Evolutionary conservation across 2,797 vertebrate genomes (phyloP).

Genomic region (Trachops cirrhosus): DNA sequence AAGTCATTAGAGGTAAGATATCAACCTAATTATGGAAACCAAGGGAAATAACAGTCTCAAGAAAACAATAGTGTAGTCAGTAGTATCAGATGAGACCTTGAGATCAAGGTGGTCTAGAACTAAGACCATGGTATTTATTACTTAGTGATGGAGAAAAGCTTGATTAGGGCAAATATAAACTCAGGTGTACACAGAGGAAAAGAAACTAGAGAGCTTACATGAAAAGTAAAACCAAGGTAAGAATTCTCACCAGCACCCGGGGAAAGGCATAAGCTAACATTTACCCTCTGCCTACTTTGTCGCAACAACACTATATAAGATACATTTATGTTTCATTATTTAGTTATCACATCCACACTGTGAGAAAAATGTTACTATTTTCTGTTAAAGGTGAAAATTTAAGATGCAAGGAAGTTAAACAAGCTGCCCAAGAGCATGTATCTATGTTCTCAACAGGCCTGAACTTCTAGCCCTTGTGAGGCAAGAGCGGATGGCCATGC

Average conservation of each 20-base stretch:
- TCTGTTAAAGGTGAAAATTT: not conserved
- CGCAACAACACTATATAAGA: not conserved
- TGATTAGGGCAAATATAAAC: not conserved
- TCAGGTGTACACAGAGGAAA: not conserved
- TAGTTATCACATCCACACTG: not conserved
- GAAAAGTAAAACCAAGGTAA: not conserved
- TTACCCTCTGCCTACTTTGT: not conserved
- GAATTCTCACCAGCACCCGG: not conserved
- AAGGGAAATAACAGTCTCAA: not conserved
- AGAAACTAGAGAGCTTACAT: not conserved
- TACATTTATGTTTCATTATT: not conserved
- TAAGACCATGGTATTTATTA: not conserved
- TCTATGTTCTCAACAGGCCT: not conserved
- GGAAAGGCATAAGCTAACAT: not conserved
- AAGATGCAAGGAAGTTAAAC: not conserved
- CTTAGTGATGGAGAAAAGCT: not conserved
- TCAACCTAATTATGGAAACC: not conserved
- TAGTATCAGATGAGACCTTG: not conserved
- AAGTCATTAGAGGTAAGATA: not conserved
- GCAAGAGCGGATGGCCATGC: not conserved
- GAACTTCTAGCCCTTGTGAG: not conserved
- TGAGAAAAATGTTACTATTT: not conserved
- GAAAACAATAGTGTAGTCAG: not conserved
- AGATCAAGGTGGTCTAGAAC: not conserved
- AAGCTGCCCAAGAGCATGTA: not conserved